Evolutionary conservation across 2,113 vertebrate genomes (phyloP), one percentile per base, ranked within the genome.

Genomic region (Scalopus aquaticus): DNA sequence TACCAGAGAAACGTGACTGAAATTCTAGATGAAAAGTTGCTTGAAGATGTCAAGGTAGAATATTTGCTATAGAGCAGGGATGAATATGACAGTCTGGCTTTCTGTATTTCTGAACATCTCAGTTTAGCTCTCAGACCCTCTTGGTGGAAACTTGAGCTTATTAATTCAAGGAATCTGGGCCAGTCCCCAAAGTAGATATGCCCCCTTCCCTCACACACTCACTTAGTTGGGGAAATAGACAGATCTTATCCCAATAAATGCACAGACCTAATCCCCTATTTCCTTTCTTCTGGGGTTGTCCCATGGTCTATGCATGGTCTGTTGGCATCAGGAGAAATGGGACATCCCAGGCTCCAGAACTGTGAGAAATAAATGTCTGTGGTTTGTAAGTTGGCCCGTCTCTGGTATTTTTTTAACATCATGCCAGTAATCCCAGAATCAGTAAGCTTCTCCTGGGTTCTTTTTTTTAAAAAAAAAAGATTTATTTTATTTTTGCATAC

Each of bases 31-130:
- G 11, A 87, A 58, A 86, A 28, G 9, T 5, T 30, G 58, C 86
- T 73, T 82, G 64, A 95, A 78, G 22, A 67, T 20, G 7, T 91
- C 79, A 91, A 35, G 87, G 44, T 8, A 51, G 22, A 91, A n/a
- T 74, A 73, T 89, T 74, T 82, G 11, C 64, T 44, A 15, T 0
- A 79, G 42, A 86, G 6, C 74, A 83, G 0, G 42, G 35, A 82
- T 74, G 49, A 93, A 62, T 78, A 26, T 78, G 5, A 60, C 15
- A 89, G 24, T 26, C 49, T 60, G 13, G 3, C 13, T 91, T 81
- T 19, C 9, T 49, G 88, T 89, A 82, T 79, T 82, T 73, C 84
- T 62, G 37, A 91, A 89, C 16, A 62, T 46, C 7, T 95, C 64
- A 70, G 28, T 35, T 93, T 70, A 85, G 26, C 46, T 82, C 26